phyloP scores from a whole-genome alignment of 37 sponge, comb jelly and placozoan species.

The Halisarca cf. caerulea region DNA sequence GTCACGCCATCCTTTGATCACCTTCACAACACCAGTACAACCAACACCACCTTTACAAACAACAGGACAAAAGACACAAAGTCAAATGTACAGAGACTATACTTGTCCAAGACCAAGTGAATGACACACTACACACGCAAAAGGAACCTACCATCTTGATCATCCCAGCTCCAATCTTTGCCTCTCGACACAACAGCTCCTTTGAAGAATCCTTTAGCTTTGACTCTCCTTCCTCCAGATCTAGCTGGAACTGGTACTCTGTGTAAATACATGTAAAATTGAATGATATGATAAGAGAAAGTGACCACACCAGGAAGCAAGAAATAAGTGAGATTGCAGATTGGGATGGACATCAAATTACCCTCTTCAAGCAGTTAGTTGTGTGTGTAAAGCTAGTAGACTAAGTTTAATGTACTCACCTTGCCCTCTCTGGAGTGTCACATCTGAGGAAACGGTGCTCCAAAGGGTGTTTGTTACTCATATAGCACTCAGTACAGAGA shows the following conservation, averaged over 20 bases:
- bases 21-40: conserved; percentile 35
- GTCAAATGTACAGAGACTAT: background rate
- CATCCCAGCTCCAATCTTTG: conserved; percentile 87
- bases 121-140: background rate
- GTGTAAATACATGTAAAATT: too few relatives aligned
- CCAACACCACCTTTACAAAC: conserved; percentile 66
- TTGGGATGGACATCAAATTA: background rate
- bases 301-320: too few relatives aligned
- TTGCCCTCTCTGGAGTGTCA: conserved; percentile 28
- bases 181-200: conserved; percentile 86
- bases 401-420: background rate
- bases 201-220: conserved; percentile 76
- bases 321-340: too few relatives aligned
- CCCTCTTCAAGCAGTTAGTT: too few relatives aligned
- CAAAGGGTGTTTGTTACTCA: conserved; percentile 68
- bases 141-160: conserved; percentile 83
- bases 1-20: conserved; percentile 61
- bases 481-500: conserved; percentile 84
- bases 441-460: conserved; percentile 74
- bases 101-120: too few relatives aligned
- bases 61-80: too few relatives aligned
- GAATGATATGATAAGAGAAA: too few relatives aligned
- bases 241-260: conserved; percentile 31
- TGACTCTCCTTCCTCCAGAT: conserved; percentile 1
- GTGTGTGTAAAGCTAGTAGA: too few relatives aligned